Conservation (phyloP, 2,113 vertebrate genomes). For the Phalacrocorax brasilianus region DNA sequence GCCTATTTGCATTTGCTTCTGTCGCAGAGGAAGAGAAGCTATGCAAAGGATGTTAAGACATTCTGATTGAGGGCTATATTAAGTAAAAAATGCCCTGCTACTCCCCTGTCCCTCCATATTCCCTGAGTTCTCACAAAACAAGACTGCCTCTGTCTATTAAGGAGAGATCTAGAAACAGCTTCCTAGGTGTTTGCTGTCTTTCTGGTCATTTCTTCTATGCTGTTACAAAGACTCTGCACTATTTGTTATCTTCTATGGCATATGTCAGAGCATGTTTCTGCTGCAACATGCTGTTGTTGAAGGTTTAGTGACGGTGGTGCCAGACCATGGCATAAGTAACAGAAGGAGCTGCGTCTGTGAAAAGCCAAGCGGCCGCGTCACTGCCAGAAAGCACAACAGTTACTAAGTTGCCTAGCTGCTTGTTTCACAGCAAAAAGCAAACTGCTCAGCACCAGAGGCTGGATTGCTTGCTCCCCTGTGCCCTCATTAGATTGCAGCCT, state of each 20-base stretch:
- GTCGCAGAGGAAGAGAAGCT: background rate
- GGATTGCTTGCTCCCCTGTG: background rate
- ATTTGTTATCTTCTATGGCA: background rate
- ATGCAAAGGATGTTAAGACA: background rate
- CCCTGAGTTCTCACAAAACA: background rate
- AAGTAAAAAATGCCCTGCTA: background rate
- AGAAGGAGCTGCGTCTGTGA: background rate
- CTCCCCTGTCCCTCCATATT: background rate
- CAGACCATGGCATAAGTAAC: background rate
- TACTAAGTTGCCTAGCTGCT: background rate
- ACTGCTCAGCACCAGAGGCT: background rate
- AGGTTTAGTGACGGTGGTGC: background rate
- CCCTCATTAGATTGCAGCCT: background rate
- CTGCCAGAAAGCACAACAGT: background rate
- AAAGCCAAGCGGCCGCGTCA: background rate
- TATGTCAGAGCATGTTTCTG: background rate
- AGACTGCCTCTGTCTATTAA: background rate
- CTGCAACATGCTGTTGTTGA: background rate
- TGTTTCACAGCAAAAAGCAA: background rate
- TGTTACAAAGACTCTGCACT: background rate
- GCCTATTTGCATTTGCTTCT: background rate
- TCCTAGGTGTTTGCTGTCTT: background rate
- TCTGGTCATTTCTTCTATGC: background rate
- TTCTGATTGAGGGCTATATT: background rate
- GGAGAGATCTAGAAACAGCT: background rate